Base-by-base conservation (phyloP, 92 coral and sea anemone genomes). In the Meandrina meandrites region DNA sequence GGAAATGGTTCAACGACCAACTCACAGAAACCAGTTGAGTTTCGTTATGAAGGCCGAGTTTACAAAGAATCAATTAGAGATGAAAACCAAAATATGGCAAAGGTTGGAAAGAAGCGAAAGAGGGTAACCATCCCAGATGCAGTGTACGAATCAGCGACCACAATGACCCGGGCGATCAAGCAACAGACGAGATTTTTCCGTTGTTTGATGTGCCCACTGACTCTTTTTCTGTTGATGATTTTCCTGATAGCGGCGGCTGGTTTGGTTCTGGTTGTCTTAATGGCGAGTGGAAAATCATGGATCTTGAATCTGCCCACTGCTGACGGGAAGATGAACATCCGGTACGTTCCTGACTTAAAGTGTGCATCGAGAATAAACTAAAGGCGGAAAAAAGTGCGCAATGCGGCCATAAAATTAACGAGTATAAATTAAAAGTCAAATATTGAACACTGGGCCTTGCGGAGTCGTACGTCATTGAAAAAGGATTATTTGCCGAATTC, bases 191-290 rank as follows among this genome's bases (percentile, higher is more conserved):
- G 35, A 22, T 9, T 80, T 37, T 32, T 68, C 1, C 66, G 45
- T 17, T 37, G 77, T 18, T 40, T 48, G 62, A 28, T 68, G 64
- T 82, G 34, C 16, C 48, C 40, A 12, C 11, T 68, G 64, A 45
- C 66, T 7, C 21, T 71, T 50, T 32, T 80, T 12, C 54, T 62
- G 15, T 72, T 62, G 73, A 36, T 62, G 21, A 19, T n/a, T 19
- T 64, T 80, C 12, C 54, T 80, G 36, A 62, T 72, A 40, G 74
- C 75, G 7, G 74, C 34, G 21, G 74, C 74, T 37, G 67, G 84
- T 75, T 54, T 80, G 13, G 34, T 72, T 15, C 45, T 80, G 70
- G 67, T 56, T 6, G 45, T 40, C 45, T 40, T 40, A 40, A 2
- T 40, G 45, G 3, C 6, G 45, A 40, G 3, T 40, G 45, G 45